These are phyloP conservation scores for Mesochorus sp. DNA, from an alignment of 2,888 invertebrate genomes.

Conservation along the genomic window DNA sequence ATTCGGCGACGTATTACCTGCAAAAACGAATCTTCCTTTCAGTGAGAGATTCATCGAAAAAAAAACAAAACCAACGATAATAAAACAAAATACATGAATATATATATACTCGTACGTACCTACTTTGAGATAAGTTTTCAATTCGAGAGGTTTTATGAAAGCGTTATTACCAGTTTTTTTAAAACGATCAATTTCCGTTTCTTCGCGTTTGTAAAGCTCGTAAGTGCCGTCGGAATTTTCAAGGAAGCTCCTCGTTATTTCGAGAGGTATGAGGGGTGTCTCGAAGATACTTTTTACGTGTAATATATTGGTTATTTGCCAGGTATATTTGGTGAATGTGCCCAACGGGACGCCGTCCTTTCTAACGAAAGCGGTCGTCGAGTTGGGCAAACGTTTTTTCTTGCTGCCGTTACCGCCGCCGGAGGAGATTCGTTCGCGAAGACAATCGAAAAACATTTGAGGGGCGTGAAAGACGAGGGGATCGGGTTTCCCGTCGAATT, in stretches of 20 bases:
- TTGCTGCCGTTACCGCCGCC: conserved; percentile 85
- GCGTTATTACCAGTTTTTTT: conserved; percentile 80
- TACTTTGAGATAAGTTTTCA: conserved; percentile 86
- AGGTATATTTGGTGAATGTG: conserved; percentile 87
- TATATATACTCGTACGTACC: conserved; percentile 81
- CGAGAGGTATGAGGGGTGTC: conserved; percentile 85
- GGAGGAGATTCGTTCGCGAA: conserved; percentile 88
- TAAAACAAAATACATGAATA: conserved; percentile 7
- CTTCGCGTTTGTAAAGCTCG: conserved; percentile 81
- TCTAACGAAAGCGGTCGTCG: conserved; percentile 84
- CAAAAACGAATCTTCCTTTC: too few relatives aligned
- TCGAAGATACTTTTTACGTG: conserved; percentile 90
- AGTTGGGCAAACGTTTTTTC: conserved; percentile 87
- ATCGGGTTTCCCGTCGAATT: conserved; percentile 86
- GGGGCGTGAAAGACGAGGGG: conserved; percentile 88
- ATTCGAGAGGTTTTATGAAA: conserved; percentile 84
- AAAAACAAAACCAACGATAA: conserved; percentile 9
- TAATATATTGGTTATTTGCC: conserved; percentile 88
- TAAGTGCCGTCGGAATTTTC: conserved; percentile 86
- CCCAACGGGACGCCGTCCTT: conserved; percentile 86
- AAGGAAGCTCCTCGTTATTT: conserved; percentile 86
- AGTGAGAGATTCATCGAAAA: conserved; percentile 63
- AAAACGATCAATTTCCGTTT: conserved; percentile 79
- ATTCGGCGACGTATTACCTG: conserved; percentile 83
- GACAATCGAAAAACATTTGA: conserved; percentile 87